Evolutionary conservation across 1,140 invertebrate species (phyloP).

Genomic region (Alviniconcha marisindica): DNA sequence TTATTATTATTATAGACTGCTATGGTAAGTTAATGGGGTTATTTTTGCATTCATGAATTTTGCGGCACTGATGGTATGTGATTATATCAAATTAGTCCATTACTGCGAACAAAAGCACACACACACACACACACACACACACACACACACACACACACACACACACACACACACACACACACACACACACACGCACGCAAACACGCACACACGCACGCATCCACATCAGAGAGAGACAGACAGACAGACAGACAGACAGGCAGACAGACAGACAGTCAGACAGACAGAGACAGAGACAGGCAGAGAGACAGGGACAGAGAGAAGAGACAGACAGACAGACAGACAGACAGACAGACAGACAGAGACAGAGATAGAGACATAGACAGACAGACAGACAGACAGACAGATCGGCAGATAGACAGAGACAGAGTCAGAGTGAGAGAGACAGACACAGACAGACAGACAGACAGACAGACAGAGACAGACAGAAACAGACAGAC

Average conservation of each 20-base stretch:
- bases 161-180: constrained; percentile 20
- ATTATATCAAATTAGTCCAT: too few species aligned
- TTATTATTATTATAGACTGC: too few species aligned
- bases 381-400: not conserved
- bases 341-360: too few species aligned
- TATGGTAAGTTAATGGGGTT: too few species aligned
- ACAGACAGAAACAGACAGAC: not conserved
- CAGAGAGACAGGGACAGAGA: too few species aligned
- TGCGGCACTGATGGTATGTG: too few species aligned
- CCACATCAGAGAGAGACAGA: not conserved
- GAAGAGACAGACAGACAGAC: too few species aligned
- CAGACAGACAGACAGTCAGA: too few species aligned
- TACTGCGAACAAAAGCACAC: not conserved
- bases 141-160: constrained; percentile 3
- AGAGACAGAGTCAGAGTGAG: not conserved
- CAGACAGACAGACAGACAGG: not conserved
- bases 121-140: constrained; percentile 6
- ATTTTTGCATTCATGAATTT: too few species aligned
- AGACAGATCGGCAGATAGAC: not conserved
- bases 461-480: too few species aligned
- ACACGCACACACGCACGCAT: constrained; percentile 1
- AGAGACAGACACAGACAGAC: too few species aligned
- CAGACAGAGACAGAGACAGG: too few species aligned
- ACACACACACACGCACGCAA: constrained; percentile 14
- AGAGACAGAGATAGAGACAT: not conserved